phyloP scores from a whole-genome alignment of 2,888 invertebrate species.

The Tinea trinotella region DNA sequence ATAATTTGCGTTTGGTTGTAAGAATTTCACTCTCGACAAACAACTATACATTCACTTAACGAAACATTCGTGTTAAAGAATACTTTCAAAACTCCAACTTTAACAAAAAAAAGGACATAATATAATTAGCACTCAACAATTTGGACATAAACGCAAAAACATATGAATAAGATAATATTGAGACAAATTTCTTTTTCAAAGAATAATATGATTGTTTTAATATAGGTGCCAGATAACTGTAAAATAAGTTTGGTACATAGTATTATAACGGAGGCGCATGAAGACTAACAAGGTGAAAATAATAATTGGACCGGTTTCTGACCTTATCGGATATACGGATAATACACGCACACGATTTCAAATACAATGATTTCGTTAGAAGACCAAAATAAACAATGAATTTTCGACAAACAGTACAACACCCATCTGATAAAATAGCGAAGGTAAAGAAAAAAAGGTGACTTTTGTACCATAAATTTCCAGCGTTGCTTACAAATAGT shows the following conservation, averaged over 20 bases:
- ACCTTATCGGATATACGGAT: neutral
- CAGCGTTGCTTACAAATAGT: neutral
- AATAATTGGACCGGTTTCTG: slow-evolving; percentile 44
- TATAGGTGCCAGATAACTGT: slow-evolving; percentile 44
- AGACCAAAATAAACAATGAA: neutral
- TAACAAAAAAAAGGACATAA: neutral
- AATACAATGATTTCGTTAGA: neutral
- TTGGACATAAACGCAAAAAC: neutral
- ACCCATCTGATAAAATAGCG: neutral
- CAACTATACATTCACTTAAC: slow-evolving; percentile 28
- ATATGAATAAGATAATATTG: neutral
- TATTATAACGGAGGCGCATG: slow-evolving; percentile 53
- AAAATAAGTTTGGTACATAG: slow-evolving; percentile 47
- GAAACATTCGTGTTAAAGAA: slow-evolving; percentile 26
- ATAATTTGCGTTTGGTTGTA: slow-evolving; percentile 39
- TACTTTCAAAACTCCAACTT: slow-evolving; percentile 3
- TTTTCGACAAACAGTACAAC: neutral
- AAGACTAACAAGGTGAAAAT: slow-evolving; percentile 46
- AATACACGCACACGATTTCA: neutral
- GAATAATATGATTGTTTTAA: slow-evolving; percentile 25
- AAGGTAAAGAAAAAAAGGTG: neutral
- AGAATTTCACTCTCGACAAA: slow-evolving; percentile 49
- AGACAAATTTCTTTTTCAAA: neutral
- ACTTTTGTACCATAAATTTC: neutral
- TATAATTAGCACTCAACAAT: neutral